Evolutionary conservation across 2,888 invertebrate genomes (phyloP), one percentile per base, ranked within the genome.

Genomic region (Caenorhabditis panamensis): DNA sequence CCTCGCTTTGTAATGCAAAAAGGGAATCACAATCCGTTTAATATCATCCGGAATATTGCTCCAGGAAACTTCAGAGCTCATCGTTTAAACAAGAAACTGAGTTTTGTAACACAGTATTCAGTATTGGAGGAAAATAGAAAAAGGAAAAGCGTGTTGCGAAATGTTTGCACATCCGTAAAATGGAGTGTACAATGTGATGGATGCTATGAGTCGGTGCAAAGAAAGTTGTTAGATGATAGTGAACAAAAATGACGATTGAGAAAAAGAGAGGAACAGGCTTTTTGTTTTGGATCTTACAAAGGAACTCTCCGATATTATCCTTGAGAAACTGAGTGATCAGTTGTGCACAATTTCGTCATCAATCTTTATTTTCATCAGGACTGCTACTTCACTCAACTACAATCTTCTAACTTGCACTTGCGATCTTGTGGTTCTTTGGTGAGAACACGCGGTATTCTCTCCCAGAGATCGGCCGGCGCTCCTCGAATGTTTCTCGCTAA

Each of bases 401-500:
- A n/a, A n/a, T n/a, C n/a, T 13, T 13, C 13, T 2, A 13, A 41
- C 2, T 6, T 41, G 41, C 13, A 11, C 6, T 2, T 41, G 2
- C 9, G 47, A 47, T 47, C 47, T n/a, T 18, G 3, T 47, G 18
- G 3, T 47, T 18, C 9, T n/a, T 5, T 18, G 5, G 47, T 31
- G 5, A 47, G 18, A 47, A 47, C 20, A 47, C 20, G 47, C 9
- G 20, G n/a, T 47, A 2, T 47, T 4, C 18, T 5, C 4, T 20
- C 47, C 5, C 47, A 47, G 47, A 47, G 18, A 47, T 47, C 47
- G n/a, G 2, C 18, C 47, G n/a, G 2, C 41, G 37, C 41, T 41
- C 41, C 13, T 59, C 41, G 13, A 59, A 56, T 22, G 9, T 47
- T 24, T 16, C 22, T 54, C 53, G 28, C 64, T 66, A 66, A 26